phyloP scores from a whole-genome alignment of 2,113 vertebrate genomes.

The Ciconia stormi region DNA sequence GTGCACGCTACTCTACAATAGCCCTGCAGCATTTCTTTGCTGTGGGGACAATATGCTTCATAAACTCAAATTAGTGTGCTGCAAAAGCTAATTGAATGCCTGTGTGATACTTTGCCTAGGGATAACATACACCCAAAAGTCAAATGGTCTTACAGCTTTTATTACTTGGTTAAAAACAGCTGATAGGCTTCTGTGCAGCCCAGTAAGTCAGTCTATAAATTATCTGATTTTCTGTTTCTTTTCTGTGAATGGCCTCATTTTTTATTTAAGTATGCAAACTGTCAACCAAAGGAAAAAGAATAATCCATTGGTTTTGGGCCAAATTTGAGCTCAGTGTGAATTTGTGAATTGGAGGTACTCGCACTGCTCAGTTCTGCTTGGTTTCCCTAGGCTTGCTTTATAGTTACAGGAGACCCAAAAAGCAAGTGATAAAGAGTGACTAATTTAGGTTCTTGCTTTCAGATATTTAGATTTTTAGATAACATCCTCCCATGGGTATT shows the following conservation, averaged over 20 bases:
- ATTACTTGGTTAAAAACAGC: background rate
- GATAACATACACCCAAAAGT: background rate
- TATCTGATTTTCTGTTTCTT: background rate
- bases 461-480: background rate
- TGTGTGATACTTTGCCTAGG: background rate
- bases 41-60: constrained; percentile 38
- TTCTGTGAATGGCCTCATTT: background rate
- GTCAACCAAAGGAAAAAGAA: background rate
- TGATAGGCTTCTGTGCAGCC: background rate
- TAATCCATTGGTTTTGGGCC: background rate
- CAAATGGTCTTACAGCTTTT: constrained; percentile 18
- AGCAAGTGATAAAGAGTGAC: background rate
- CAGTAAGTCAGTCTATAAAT: background rate
- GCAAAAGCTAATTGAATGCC: constrained; percentile 38
- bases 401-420: background rate
- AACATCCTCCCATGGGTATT: background rate
- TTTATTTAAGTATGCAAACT: background rate
- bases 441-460: background rate
- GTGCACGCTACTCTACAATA: background rate
- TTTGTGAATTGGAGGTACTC: background rate
- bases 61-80: constrained; percentile 53
- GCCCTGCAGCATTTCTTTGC: constrained; percentile 29
- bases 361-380: background rate
- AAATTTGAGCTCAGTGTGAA: background rate
- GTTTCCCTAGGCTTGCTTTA: background rate